Base-by-base conservation (phyloP, 2,113 vertebrate genomes). In the Phyllostomus hastatus region DNA sequence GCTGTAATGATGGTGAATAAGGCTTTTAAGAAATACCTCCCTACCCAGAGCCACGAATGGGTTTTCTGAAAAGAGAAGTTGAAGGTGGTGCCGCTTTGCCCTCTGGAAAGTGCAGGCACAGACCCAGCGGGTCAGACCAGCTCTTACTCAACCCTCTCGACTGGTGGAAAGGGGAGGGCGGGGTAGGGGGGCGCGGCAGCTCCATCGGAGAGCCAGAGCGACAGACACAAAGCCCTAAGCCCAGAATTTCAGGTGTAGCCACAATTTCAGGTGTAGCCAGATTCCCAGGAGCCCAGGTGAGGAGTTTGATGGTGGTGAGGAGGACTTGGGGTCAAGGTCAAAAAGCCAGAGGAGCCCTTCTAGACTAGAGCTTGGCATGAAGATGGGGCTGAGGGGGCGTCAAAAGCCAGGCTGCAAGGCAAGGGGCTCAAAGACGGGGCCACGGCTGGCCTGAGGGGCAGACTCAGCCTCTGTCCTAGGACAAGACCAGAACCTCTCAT, bases 11-110 rank as follows among this genome's bases (percentile, higher is more conserved):
- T 24, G 8, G 3, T 22, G n/a, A 87, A 24, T 48, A 73, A 31
- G 41, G 41, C 20, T 35, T 96, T 84, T 95, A 86, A 95, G 91
- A 92, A 96, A 94, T 8, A 26, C 43, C 46, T 33, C 66, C 31
- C 70, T 15, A 7, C 24, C 5, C 6, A 4, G 28, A 43, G 57
- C 35, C 66, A 20, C 0, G 0, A 0, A 0, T 0, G 4, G n/a
- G 4, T 3, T 59, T n/a, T 70, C 84, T 41, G 6, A 86, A 86
- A 84, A 33, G 31, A 97, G 61, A 97, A 41, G 75, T 26, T 4
- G 0, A 31, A 4, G 1, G 57, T 59, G 57, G 3, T 66, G 43
- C 46, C 38, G 46, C 67, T 66, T 5, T 4, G 54, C n/a, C 85
- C 92, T 46, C 10, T 3, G 50, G 46, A 67, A 43, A 31, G 2